These are phyloP conservation scores for Uria lomvia DNA, from an alignment of 2,113 vertebrate species.

Conservation along the genomic window DNA sequence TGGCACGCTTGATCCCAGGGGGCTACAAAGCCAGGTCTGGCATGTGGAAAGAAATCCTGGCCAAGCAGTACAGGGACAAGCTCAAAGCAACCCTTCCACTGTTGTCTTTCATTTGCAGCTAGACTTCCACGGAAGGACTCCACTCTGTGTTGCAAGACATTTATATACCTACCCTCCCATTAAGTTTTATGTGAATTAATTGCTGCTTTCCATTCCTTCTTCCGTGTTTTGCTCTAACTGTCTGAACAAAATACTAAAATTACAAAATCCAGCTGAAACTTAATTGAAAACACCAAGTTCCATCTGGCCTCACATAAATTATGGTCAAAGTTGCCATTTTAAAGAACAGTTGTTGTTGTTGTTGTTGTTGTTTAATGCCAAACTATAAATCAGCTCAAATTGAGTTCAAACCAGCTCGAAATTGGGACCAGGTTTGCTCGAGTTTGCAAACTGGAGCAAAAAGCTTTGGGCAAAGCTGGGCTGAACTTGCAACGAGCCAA, in stretches of 20 bases:
- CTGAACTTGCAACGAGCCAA: background rate
- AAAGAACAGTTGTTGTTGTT: background rate
- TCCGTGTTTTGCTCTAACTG: background rate
- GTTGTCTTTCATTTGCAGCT: background rate
- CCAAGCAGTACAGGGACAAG: too few relatives aligned
- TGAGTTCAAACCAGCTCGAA: background rate
- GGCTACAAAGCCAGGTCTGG: background rate
- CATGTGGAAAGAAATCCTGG: background rate
- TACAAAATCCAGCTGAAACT: slow-evolving; percentile 33
- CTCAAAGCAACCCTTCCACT: background rate
- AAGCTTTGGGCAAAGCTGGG: background rate
- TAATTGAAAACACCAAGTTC: slow-evolving; percentile 36
- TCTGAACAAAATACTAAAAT: background rate
- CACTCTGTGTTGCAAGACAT: background rate
- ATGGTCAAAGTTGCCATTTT: slow-evolving; percentile 5
- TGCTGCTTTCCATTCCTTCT: background rate
- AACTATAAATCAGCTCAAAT: slow-evolving; percentile 19
- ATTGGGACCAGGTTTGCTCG: background rate
- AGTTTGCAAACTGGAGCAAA: background rate
- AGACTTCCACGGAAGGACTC: background rate
- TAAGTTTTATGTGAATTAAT: background rate
- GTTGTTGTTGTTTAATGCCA: background rate
- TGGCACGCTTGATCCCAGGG: background rate
- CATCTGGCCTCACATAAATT: slow-evolving; percentile 4
- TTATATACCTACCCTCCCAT: background rate